These are phyloP conservation scores for Anadara kagoshimensis DNA, from an alignment of 1,140 invertebrate species.

Conservation along the genomic window DNA sequence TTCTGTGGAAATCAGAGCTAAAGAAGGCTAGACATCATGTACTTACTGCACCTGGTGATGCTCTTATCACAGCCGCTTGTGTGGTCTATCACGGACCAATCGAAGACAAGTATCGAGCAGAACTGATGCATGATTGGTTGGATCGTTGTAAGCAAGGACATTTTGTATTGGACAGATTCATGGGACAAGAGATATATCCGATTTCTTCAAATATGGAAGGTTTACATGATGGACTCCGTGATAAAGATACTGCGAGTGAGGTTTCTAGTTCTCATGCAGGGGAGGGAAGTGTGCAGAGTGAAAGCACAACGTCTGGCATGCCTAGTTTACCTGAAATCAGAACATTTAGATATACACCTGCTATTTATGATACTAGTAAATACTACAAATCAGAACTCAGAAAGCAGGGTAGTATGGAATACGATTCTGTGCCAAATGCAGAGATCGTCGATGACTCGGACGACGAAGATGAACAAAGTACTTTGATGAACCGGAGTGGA, in stretches of 20 bases:
- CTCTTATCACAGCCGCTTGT: slow-evolving; percentile 66
- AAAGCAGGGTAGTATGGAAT: slow-evolving; percentile 62
- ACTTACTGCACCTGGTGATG: slow-evolving; percentile 63
- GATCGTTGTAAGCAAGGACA: slow-evolving; percentile 57
- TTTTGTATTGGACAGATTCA: slow-evolving; percentile 41
- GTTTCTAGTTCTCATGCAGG: slow-evolving; percentile 42
- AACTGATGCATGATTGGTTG: slow-evolving; percentile 60
- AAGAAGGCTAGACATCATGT: slow-evolving; percentile 61
- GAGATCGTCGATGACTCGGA: slow-evolving; percentile 55
- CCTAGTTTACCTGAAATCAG: slow-evolving; percentile 54
- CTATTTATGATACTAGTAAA: slow-evolving; percentile 64
- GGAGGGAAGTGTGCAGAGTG: slow-evolving; percentile 43
- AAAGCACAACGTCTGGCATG: slow-evolving; percentile 42
- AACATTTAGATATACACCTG: slow-evolving; percentile 63
- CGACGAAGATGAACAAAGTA: slow-evolving; percentile 61
- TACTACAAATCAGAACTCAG: slow-evolving; percentile 67
- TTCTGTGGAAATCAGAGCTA: slow-evolving; percentile 67
- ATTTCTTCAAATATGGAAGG: slow-evolving; percentile 39
- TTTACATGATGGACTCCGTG: slow-evolving; percentile 41
- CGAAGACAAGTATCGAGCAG: slow-evolving; percentile 60
- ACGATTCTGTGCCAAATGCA: slow-evolving; percentile 45
- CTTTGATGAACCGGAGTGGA: slow-evolving; percentile 52
- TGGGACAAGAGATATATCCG: slow-evolving; percentile 48
- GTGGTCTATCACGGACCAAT: slow-evolving; percentile 71
- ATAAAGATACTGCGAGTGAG: slow-evolving; percentile 45